Conservation (phyloP, 2,888 invertebrate species). For the Dichetophora obliterata region DNA sequence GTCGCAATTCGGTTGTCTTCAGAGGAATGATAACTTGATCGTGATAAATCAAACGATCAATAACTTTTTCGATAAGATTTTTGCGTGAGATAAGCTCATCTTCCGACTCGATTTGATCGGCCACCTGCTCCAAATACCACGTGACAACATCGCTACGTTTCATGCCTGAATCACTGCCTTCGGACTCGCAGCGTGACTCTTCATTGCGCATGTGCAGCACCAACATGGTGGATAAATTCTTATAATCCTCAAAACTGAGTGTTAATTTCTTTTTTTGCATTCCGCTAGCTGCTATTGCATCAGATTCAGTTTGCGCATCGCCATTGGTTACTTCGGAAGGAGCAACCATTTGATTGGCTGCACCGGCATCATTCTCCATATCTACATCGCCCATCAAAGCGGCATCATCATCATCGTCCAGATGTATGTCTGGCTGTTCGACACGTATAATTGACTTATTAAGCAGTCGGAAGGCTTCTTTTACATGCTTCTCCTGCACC, state of each 20-base stretch:
- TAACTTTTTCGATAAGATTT: constrained; percentile 91
- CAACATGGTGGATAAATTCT: constrained; percentile 90
- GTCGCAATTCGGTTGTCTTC: constrained; percentile 62
- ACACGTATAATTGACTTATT: constrained; percentile 98
- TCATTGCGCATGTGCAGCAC: constrained; percentile 89
- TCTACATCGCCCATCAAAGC: constrained; percentile 70
- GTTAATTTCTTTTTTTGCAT: constrained; percentile 81
- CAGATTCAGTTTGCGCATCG: constrained; percentile 29
- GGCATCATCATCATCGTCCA: constrained; percentile 82
- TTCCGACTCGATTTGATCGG: constrained; percentile 90
- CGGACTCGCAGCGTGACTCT: constrained; percentile 79
- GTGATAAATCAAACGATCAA: constrained; percentile 89
- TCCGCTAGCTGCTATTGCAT: constrained; percentile 44
- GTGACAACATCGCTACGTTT: constrained; percentile 86
- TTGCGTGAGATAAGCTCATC: constrained; percentile 91
- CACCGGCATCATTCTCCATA: constrained; percentile 65
- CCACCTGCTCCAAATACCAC: constrained; percentile 93
- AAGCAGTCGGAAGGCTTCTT: constrained; percentile 89
- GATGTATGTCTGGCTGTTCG: constrained; percentile 96
- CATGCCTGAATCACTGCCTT: constrained; percentile 77
- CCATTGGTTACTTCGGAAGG: constrained; percentile 14
- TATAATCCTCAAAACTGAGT: constrained; percentile 94
- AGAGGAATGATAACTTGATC: constrained; percentile 69
- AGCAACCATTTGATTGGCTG: background rate
- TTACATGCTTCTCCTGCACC: constrained; percentile 89